Conservation (phyloP, 2,888 invertebrate species). For the Meteorus colon region DNA sequence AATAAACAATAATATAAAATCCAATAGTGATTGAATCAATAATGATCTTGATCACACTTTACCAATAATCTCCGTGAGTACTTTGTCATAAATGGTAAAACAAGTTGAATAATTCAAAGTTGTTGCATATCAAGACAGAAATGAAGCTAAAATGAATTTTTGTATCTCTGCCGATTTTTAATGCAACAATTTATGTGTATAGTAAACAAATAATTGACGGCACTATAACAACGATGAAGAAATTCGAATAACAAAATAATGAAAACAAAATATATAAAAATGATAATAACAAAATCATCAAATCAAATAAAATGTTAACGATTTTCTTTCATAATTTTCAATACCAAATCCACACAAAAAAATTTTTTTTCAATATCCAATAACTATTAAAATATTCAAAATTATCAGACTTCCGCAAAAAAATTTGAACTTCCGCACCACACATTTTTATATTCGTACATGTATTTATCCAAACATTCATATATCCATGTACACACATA, state of each 20-base stretch:
- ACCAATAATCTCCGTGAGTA: too few species aligned
- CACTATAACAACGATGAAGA: neutral
- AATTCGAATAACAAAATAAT: neutral
- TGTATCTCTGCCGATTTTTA: too few species aligned
- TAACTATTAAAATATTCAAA: neutral
- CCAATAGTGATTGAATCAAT: too few species aligned
- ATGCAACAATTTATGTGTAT: neutral
- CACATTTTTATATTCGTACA: too few species aligned
- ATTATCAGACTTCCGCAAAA: slow-evolving; percentile 14
- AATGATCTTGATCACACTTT: too few species aligned
- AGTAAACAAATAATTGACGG: neutral
- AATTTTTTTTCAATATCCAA: neutral
- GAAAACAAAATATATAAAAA: neutral
- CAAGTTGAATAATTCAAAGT: too few species aligned
- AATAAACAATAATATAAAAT: too few species aligned
- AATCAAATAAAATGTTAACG: neutral
- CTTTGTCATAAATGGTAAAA: too few species aligned
- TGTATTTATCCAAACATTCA: neutral
- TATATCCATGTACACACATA: neutral
- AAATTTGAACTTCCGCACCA: too few species aligned
- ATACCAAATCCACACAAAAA: neutral
- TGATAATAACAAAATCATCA: neutral
- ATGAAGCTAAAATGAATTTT: too few species aligned
- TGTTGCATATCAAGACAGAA: too few species aligned
- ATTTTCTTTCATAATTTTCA: neutral